Evolutionary conservation across 2,888 invertebrate species (phyloP), one percentile per base, ranked within the genome.

Genomic region (Aporophyla nigra): DNA sequence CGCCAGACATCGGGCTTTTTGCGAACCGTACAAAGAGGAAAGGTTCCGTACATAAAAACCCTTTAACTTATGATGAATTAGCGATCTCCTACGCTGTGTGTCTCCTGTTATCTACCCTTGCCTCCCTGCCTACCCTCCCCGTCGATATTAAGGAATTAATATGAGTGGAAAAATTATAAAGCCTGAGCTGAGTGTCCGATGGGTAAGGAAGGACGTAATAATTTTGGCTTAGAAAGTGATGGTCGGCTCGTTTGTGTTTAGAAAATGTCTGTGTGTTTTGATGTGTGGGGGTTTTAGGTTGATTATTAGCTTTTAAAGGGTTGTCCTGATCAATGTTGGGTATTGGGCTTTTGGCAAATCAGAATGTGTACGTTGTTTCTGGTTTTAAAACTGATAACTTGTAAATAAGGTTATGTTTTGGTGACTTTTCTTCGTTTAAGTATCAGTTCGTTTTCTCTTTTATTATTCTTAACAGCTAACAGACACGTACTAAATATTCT

Each of bases 21-120:
- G 94, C 93, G 84, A 82, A 91, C 93, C 90, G 92, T 95, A 95
- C 95, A 95, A 94, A 92, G 93, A 92, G 93, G 90, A 82, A 90
- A 91, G 91, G 92, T 92, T 92, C 88, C 90, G 94, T 94, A 95
- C 95, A 95, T 96, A 96, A 96, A 96, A 96, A 96, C 96, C 96
- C 96, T 96, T 96, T 96, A 96, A 96, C 96, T 96, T 96, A 96
- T 96, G 96, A 96, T 96, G 96, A 96, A 96, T 96, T 96, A 96
- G 96, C 96, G 96, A 96, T 96, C 96, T 96, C 95, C 95, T 96
- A 94, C 95, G 96, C 93, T 96, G 95, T 95, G 96, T 96, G 95
- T 96, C 96, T 96, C 96, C 95, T 95, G 95, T 94, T 96, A 95
- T 95, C 96, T 95, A 87, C 91, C 90, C 92, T 91, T 86, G 75